These are phyloP conservation scores for Laterallus jamaicensis DNA, from an alignment of 2,113 vertebrate species.

Conservation along the genomic window DNA sequence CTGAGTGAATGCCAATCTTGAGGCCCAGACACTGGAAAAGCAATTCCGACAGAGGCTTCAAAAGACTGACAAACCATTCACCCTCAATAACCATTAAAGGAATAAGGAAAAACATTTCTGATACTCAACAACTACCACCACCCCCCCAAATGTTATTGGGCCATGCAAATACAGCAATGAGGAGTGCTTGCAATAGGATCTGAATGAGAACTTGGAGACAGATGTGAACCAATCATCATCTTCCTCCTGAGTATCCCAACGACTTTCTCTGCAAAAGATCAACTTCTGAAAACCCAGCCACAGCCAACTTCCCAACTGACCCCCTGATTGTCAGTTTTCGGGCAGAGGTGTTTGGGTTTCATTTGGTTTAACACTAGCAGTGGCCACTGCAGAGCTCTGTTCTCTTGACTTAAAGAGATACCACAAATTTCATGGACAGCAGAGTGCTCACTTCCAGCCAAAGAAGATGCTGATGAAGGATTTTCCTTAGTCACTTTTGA, in stretches of 20 bases:
- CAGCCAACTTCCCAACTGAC: background rate
- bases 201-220: background rate
- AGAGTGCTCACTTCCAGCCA: background rate
- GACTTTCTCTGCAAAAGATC: background rate
- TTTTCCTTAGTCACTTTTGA: background rate
- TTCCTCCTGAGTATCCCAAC: background rate
- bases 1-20: background rate
- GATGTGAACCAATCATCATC: background rate
- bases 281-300: background rate
- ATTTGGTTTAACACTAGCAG: background rate
- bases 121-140: background rate
- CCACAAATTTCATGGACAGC: background rate
- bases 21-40: background rate
- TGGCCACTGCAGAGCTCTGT: background rate
- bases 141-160: background rate
- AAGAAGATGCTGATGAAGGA: background rate
- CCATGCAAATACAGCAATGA: accelerated
- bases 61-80: background rate
- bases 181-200: background rate
- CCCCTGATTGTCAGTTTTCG: background rate
- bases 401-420: background rate
- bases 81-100: background rate
- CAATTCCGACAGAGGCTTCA: background rate
- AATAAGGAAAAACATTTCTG: background rate
- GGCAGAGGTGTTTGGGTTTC: accelerated